Conservation (phyloP, 2,113 vertebrate genomes). For the Azemiops feae region DNA sequence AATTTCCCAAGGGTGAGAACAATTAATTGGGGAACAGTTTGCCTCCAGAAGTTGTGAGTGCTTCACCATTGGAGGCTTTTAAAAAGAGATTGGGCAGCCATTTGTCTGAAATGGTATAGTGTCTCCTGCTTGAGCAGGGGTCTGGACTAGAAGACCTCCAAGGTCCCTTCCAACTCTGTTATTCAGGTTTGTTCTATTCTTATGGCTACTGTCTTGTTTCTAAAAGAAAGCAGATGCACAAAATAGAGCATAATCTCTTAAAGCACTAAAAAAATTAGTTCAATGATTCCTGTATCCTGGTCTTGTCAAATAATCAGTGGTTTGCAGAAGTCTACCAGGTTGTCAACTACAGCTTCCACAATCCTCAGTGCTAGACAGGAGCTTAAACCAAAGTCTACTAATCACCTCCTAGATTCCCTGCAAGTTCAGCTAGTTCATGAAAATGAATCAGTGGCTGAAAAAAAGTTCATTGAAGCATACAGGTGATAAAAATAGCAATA, state of each 20-base stretch:
- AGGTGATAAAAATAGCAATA: not conserved
- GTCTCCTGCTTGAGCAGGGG: not conserved
- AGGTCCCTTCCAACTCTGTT: not conserved
- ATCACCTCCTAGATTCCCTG: not conserved
- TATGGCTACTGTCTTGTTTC: not conserved
- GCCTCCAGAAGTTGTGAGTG: not conserved
- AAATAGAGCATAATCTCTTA: not conserved
- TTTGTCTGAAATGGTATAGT: not conserved
- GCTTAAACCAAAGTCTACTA: not conserved
- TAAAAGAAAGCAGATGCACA: not conserved
- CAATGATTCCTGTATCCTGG: not conserved
- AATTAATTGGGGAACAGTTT: not conserved
- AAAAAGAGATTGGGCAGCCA: not conserved
- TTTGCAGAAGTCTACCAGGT: not conserved
- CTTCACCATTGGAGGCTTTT: not conserved
- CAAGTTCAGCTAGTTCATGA: not conserved
- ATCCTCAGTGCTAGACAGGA: not conserved
- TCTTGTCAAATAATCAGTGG: not conserved
- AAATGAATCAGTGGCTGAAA: not conserved
- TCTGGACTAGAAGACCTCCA: not conserved
- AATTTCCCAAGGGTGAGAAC: not conserved
- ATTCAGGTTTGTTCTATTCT: not conserved
- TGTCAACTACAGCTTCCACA: not conserved
- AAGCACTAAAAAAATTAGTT: not conserved
- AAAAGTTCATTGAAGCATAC: not conserved